Evolutionary conservation across 2,113 vertebrate species (phyloP), one percentile per base, ranked within the genome.

Genomic region (Lamprotornis superbus): DNA sequence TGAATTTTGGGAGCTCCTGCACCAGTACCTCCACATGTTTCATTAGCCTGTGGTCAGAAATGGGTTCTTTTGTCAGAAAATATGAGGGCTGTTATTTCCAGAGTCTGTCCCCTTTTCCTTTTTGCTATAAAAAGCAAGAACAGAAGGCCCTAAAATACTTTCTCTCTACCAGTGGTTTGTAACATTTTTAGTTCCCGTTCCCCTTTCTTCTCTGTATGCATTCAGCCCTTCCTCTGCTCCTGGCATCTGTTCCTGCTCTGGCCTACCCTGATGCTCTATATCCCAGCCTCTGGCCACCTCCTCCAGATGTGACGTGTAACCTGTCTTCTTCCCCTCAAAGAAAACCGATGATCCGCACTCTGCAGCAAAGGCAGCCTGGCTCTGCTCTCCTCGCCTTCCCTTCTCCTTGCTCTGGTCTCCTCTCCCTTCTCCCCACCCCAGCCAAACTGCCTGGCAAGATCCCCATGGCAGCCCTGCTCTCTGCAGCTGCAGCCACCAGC

Each of bases 111-210:
- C 19, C 39, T 87, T 94, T 96, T 71, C 40, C 35, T 80, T 93
- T 93, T 83, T 42, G 4, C 49, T 92, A 84, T 87, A 78, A 93
- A 94, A 96, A 89, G 63, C 46, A 88, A 67, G 76, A 91, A 94
- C 35, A 56, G 52, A 75, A 92, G 15, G 8, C 21, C 52, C 52
- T 52, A 50, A 89, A 90, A 92, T 70, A 64, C 35, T 77, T 89
- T 59, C 27, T 78, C 42, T 70, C 15, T 78, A 75, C 31, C 33
- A 47, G 27, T 40, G 39, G 44, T 89, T 67, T 80, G 53, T 63
- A 59, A 40, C 71, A 96, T 92, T 95, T 93, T 93, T 89, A 89
- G 83, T 46, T 77, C 33, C 50, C 0, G 0, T 89, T 89, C 39
- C 56, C 35, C 27, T 93, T 81, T 89, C 42, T 90, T 81, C 87